Evolutionary conservation across 2,797 vertebrate genomes (phyloP), one percentile per base, ranked within the genome.

Genomic region (Pipistrellus kuhlii): DNA sequence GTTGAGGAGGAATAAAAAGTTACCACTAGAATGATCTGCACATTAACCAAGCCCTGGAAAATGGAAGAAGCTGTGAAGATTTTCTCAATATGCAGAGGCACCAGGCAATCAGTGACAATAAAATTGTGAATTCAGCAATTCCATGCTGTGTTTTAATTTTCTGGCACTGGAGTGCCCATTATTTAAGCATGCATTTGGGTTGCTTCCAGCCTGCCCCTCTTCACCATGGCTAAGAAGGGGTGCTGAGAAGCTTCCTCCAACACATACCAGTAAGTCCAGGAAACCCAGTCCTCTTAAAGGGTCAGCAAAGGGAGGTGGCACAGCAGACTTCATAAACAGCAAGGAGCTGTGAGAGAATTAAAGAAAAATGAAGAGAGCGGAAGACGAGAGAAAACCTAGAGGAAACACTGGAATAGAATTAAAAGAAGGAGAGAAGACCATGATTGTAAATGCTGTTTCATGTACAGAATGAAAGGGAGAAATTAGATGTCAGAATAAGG

Each of bases 51-150:
- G 88, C 38, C 92, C 51, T 76, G 81, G 96, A 97, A 97, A 89
- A 93, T 85, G 94, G 94, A 97, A 97, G 97, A 97, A 95, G 96
- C 96, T 96, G 66, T 94, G 95, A 97, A 88, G 97, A 95, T 98
- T 97, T 97, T 97, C 94, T 92, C 94, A 90, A 96, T 97, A 97
- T 95, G 90, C 97, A 97, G 95, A 97, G 96, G 96, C 97, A 97
- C 96, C 96, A 97, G 97, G 97, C 98, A 96, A 97, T 97, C 95
- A 89, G 97, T 97, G 94, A 96, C 97, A 98, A 96, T 97, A 97
- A 97, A 95, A 96, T 87, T 95, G 96, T 9, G 89, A 94, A 97
- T 97, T 94, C 97, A 97, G 96, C 73, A 83, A 92, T 97, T 97
- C 90, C 94, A 88, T 75, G 90, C 93, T 97, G 96, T 91, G 92